phyloP scores from a whole-genome alignment of 2,113 vertebrate genomes.

The Mormyrus lacerda region DNA sequence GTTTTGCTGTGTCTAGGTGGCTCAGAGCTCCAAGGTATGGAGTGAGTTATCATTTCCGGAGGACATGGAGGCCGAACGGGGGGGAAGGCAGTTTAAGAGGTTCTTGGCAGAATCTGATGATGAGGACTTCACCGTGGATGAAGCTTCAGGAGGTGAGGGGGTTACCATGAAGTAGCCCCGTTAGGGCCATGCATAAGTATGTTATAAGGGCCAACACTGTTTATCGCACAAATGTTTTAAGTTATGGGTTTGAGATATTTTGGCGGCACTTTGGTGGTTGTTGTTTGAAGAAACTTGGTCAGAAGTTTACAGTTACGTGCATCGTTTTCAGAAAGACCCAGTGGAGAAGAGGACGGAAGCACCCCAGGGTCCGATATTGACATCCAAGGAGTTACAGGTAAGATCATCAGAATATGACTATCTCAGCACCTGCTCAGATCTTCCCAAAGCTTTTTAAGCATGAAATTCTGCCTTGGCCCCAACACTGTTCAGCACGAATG shows the following conservation, averaged over 20 bases:
- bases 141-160: conserved; percentile 58
- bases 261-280: not conserved
- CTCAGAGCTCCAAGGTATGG: conserved; percentile 64
- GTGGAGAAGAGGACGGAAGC: conserved; percentile 65
- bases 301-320: not conserved
- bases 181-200: not conserved
- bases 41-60: conserved; percentile 60
- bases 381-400: conserved; percentile 45
- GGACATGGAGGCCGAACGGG: conserved; percentile 53
- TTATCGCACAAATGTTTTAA: not conserved
- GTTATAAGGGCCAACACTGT: not conserved
- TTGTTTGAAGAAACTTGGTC: not conserved
- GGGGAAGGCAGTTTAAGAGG: conserved; percentile 30
- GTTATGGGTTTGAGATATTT: not conserved
- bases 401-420: conserved; percentile 20
- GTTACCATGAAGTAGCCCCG: not conserved
- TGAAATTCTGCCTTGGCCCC: not conserved
- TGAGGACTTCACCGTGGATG: conserved; percentile 60
- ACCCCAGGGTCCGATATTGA: conserved; percentile 40
- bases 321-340: conserved; percentile 49
- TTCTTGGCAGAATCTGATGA: conserved; percentile 56
- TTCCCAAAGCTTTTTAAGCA: not conserved
- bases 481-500: not conserved
- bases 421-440: not conserved
- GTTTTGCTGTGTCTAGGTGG: conserved; percentile 47